A percentile compares a stretch with the other conserved stretches of the same genome.
Evolutionary conservation across 2,888 invertebrate species (phyloP).

Genomic region (Lasioglossum vierecki): DNA sequence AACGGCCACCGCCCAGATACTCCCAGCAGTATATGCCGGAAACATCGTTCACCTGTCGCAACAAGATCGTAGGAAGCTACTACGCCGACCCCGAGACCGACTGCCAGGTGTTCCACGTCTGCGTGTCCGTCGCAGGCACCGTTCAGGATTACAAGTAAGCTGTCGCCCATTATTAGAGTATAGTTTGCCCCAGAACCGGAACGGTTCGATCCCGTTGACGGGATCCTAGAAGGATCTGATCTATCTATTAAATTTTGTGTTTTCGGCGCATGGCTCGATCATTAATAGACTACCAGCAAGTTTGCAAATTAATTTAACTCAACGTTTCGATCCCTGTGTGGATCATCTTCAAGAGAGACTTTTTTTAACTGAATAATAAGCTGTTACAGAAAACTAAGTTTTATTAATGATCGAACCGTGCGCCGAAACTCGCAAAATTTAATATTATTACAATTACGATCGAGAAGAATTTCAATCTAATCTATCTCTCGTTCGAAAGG

Average conservation of each 20-base stretch:
- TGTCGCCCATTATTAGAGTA: neutral
- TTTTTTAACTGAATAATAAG: no score
- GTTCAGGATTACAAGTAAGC: conserved; percentile 81
- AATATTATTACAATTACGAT: no score
- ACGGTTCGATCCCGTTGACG: neutral
- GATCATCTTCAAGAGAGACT: no score
- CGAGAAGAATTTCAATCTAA: no score
- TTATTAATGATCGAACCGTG: no score
- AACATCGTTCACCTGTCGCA: conserved; percentile 91
- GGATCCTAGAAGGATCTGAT: neutral
- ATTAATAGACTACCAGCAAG: no score
- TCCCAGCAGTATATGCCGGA: conserved; percentile 85
- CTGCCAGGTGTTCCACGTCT: conserved; percentile 96
- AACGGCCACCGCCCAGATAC: conserved; percentile 84
- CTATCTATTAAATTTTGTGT: no score
- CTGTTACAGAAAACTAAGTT: no score
- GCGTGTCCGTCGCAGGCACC: conserved; percentile 91
- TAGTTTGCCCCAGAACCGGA: neutral
- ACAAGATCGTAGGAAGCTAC: conserved; percentile 94
- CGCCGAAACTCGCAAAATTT: no score
- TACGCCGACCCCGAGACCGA: conserved; percentile 94
- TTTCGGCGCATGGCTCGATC: no score
- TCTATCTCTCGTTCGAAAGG: conserved; percentile 80
- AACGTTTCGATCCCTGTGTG: no score
- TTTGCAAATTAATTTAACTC: no score